Conservation (phyloP, 2,888 invertebrate genomes). For the Lepidocyrtinus sp. region DNA sequence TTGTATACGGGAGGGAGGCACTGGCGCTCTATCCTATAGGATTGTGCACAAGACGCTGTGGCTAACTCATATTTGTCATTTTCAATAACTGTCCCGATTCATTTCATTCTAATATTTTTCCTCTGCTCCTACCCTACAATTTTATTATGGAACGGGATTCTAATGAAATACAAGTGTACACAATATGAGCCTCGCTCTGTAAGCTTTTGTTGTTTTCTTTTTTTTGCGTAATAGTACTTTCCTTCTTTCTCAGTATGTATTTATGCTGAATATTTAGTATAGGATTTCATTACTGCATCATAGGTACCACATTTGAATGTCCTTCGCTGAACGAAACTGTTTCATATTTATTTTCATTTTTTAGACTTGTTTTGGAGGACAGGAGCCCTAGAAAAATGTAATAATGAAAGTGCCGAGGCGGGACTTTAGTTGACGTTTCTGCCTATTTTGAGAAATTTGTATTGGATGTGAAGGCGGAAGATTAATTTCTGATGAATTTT, state of each 20-base stretch:
- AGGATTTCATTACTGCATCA: background rate
- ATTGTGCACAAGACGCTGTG: too few relatives aligned
- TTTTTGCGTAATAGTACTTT: too few relatives aligned
- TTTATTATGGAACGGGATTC: background rate
- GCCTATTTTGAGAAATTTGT: background rate
- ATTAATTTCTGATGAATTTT: slow-evolving; percentile 14
- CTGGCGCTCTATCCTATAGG: too few relatives aligned
- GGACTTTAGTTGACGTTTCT: background rate
- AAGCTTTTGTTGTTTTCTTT: background rate
- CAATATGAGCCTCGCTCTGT: background rate
- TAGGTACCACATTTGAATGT: background rate
- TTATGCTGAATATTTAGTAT: slow-evolving; percentile 8
- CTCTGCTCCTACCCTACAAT: slow-evolving; percentile 10
- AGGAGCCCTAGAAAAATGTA: background rate
- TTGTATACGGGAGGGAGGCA: too few relatives aligned
- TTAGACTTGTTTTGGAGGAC: too few relatives aligned
- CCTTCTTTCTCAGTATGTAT: background rate
- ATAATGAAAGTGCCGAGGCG: slow-evolving; percentile 20
- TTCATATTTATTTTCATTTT: slow-evolving; percentile 19
- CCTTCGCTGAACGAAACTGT: background rate
- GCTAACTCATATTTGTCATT: slow-evolving; percentile 51
- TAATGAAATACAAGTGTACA: slow-evolving; percentile 19
- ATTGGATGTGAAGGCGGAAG: slow-evolving; percentile 1
- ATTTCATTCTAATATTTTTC: slow-evolving; percentile 40
- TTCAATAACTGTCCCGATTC: slow-evolving; percentile 49